Evolutionary conservation across 2,888 invertebrate genomes (phyloP), one percentile per base, ranked within the genome.

Genomic region (Cotesia congregata): DNA sequence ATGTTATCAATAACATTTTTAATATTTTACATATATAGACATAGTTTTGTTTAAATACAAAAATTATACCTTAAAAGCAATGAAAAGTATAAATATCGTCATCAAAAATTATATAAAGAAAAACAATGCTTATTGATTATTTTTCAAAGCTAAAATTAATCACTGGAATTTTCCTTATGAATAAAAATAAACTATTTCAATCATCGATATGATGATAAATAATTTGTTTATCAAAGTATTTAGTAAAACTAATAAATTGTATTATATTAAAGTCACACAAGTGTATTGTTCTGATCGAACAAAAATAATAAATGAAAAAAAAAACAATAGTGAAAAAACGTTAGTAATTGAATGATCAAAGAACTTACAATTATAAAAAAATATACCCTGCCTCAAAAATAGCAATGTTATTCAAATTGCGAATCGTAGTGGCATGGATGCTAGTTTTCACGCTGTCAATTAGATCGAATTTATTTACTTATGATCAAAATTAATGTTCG

Each of bases 1-100:
- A 41, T 17, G 68, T 68, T 68, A 68, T 41, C 41, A 68, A 41
- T 68, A 68, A 20, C 17, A 17, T 68, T 68, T 17, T 50, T 12
- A 30, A 30, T 60, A 70, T 70, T 59, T 60, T 70, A 60, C 7
- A 70, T 30, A 62, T 17, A 62, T 17, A 17, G 20, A 62, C 62
- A 62, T 62, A 15, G 62, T 62, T 6, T 62, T 62, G 40, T 67
- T 30, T 72, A 20, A 17, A 9, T 17, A 9, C 6, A 50, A 50
- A 50, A 41, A 68, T 12, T 12, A 72, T 41, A 73, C 15, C 40
- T 20, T 17, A 17, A 62, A 41, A 30, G 5, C 30, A 60, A 15
- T 62, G 12, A 20, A 62, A 62, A 62, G 5, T 62, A 62, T 62
- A 5, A 62, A 62, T 62, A 62, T 62, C 17, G 20, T 62, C 20